Percentiles rank a stretch among this genome's conserved stretches.
Evolutionary conservation across 2,888 invertebrate species (phyloP).

Genomic region (Agonopterix arenella): DNA sequence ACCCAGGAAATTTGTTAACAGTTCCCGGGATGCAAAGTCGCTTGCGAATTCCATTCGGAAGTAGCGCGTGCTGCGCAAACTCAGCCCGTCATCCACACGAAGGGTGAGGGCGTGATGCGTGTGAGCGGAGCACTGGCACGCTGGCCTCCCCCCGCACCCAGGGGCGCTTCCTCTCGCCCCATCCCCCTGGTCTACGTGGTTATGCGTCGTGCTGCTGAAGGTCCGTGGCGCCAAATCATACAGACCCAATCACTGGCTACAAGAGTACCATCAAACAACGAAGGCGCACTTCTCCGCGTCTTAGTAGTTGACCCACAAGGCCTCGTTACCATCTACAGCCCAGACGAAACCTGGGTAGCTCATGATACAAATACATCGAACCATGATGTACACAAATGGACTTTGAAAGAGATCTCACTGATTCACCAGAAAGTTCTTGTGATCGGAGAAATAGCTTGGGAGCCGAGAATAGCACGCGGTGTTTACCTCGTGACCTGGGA

Average conservation of each 20-base stretch:
- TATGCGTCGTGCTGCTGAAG: conserved; percentile 80
- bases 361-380: conserved; percentile 71
- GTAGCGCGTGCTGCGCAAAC: conserved; percentile 79
- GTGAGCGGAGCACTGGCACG: conserved; percentile 79
- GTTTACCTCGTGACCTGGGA: conserved; percentile 91
- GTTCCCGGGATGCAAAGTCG: conserved; percentile 84
- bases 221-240: conserved; percentile 81
- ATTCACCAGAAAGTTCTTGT: conserved; percentile 84
- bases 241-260: conserved; percentile 81
- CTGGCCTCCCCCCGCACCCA: conserved; percentile 80
- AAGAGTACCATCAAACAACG: conserved; percentile 79
- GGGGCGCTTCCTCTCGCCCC: conserved; percentile 72
- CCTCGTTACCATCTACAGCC: conserved; percentile 82
- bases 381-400: conserved; percentile 76
- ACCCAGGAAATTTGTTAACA: conserved; percentile 48
- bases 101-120: conserved; percentile 81
- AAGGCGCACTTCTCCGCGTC: conserved; percentile 80
- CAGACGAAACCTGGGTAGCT: conserved; percentile 78
- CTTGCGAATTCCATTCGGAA: conserved; percentile 82
- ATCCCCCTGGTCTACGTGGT: conserved; percentile 82
- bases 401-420: conserved; percentile 80
- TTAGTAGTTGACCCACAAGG: conserved; percentile 84
- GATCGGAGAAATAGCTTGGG: conserved; percentile 85
- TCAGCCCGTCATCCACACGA: conserved; percentile 83
- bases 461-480: conserved; percentile 79